Evolutionary conservation across 2,888 invertebrate species (phyloP).

Genomic region (Chrysina gloriosa): DNA sequence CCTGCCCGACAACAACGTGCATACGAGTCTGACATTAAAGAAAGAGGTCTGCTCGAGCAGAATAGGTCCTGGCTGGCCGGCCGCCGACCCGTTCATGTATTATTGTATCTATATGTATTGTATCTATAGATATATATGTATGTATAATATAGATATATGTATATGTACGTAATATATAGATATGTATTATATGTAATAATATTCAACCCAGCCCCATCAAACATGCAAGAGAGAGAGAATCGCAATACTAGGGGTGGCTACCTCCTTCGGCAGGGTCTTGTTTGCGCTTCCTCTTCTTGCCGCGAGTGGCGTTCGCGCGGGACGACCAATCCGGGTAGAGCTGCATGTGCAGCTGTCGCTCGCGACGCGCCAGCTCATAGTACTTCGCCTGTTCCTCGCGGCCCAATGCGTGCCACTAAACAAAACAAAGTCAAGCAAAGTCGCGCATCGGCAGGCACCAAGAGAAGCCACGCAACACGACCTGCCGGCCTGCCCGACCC

Average conservation of each 20-base stretch:
- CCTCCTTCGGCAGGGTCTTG: slow-evolving; percentile 97
- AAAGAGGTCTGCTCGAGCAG: slow-evolving; percentile 55
- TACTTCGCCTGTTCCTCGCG: slow-evolving; percentile 99
- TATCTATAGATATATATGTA: slow-evolving; percentile 51
- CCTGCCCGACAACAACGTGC: slow-evolving; percentile 57
- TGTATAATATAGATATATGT: slow-evolving; percentile 45
- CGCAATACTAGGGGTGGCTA: slow-evolving; percentile 70
- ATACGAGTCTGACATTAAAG: slow-evolving; percentile 54
- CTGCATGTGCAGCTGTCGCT: slow-evolving; percentile 98
- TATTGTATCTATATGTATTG: slow-evolving; percentile 57
- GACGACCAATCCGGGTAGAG: slow-evolving; percentile 99
- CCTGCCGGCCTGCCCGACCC: slow-evolving; percentile 55
- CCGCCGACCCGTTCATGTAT: slow-evolving; percentile 46
- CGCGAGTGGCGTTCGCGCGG: slow-evolving; percentile 99
- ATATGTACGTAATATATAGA: slow-evolving; percentile 25
- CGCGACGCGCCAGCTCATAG: slow-evolving; percentile 98
- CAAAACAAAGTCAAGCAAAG: slow-evolving; percentile 60
- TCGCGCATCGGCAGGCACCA: slow-evolving; percentile 55
- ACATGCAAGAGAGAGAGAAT: slow-evolving; percentile 57
- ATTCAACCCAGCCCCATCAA: slow-evolving; percentile 50
- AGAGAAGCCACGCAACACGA: slow-evolving; percentile 52
- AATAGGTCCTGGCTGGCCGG: slow-evolving; percentile 67
- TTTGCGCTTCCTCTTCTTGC: slow-evolving; percentile 99
- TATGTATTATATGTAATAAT: slow-evolving; percentile 21
- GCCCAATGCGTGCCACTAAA: slow-evolving; percentile 99